These are phyloP conservation scores for Hyla sarda DNA, from an alignment of 2,113 vertebrate species.

Conservation along the genomic window DNA sequence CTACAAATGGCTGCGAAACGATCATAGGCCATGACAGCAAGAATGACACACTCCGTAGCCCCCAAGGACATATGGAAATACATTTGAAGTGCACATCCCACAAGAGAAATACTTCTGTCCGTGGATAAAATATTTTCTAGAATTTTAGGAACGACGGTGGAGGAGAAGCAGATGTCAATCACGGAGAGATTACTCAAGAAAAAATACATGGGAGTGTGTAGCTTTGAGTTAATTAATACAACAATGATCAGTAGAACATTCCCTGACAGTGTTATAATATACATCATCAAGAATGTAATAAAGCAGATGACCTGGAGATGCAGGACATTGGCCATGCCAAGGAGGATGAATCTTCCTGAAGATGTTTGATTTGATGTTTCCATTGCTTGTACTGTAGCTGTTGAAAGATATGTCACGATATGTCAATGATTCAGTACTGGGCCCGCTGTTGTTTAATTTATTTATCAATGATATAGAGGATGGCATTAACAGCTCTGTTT, in stretches of 20 bases:
- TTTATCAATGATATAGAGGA: too few relatives aligned
- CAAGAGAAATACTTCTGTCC: conserved; percentile 7
- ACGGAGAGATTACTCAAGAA: background rate
- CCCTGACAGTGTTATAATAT: background rate
- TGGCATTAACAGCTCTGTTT: too few relatives aligned
- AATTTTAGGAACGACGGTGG: background rate
- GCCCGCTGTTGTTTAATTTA: too few relatives aligned
- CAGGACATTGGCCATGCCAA: background rate
- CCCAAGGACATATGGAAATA: conserved; percentile 5
- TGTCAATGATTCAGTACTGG: too few relatives aligned
- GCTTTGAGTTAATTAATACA: background rate
- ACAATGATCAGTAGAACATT: conserved; percentile 7
- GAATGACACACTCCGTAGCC: conserved; percentile 2
- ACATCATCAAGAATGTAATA: background rate
- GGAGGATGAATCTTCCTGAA: background rate
- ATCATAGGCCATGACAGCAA: conserved; percentile 10
- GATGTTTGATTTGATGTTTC: conserved; percentile 11
- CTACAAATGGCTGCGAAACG: conserved; percentile 23
- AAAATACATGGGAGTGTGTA: background rate
- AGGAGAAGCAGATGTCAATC: conserved; percentile 1
- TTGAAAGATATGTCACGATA: background rate
- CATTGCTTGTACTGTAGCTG: background rate
- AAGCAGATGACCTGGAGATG: conserved; percentile 2
- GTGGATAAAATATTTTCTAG: background rate
- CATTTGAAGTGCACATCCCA: conserved; percentile 33